phyloP scores from a whole-genome alignment of 2,888 invertebrate genomes.

The Cremastinae sp. region DNA sequence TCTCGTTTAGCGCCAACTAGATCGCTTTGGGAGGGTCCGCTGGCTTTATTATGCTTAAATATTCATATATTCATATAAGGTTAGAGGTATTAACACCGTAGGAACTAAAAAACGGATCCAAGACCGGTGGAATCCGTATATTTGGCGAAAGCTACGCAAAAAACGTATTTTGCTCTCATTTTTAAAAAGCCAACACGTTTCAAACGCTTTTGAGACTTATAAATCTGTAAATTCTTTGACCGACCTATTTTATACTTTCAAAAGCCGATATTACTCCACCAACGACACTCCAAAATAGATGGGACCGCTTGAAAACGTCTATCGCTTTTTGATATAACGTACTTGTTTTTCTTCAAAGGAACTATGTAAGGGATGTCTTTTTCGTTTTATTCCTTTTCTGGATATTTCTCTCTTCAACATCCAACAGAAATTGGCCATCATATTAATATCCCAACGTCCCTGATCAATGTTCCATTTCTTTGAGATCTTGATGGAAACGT shows the following conservation, averaged over 20 bases:
- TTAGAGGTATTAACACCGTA: constrained; percentile 2
- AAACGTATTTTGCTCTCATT: too few relatives aligned
- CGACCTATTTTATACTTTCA: constrained; percentile 4
- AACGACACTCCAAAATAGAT: neutral
- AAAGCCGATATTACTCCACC: constrained; percentile 1
- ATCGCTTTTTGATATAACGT: constrained; percentile 8
- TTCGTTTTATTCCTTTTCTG: neutral
- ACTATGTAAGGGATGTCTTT: neutral
- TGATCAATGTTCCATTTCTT: constrained; percentile 14
- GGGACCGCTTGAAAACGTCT: neutral
- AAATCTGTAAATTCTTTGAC: too few relatives aligned
- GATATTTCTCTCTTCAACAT: neutral
- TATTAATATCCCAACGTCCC: constrained; percentile 6
- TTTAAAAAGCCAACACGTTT: neutral
- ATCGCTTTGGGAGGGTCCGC: constrained; percentile 3
- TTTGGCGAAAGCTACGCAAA: neutral
- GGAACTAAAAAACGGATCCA: neutral
- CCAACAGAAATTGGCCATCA: constrained; percentile 1
- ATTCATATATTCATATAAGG: constrained; percentile 8
- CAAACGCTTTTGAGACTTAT: too few relatives aligned
- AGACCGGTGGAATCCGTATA: neutral
- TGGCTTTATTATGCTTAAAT: neutral
- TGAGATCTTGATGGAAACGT: constrained; percentile 30
- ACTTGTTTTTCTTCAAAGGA: constrained; percentile 11
- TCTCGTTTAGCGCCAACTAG: too few relatives aligned